A percentile compares a stretch with the other conserved stretches of the same genome.
phyloP scores from a whole-genome alignment of 2,113 vertebrate genomes.

The Patagioenas fasciata region DNA sequence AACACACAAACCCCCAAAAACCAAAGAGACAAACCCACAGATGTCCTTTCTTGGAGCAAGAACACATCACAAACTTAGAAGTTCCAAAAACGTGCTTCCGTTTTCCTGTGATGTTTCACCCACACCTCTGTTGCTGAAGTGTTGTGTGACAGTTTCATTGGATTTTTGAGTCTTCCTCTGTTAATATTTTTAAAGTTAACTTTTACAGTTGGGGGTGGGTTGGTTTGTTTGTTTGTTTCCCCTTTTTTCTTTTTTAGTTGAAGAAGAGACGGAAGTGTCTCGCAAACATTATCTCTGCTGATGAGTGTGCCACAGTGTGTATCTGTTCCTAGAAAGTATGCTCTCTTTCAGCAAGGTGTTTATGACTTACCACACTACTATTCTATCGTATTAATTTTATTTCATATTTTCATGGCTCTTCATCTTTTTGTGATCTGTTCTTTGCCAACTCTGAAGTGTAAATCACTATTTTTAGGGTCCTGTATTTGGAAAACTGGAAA shows the following conservation, averaged over 20 bases:
- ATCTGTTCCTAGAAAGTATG: not conserved
- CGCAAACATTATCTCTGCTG: not conserved
- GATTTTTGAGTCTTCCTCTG: not conserved
- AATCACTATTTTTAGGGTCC: not conserved
- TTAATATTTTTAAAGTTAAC: not conserved
- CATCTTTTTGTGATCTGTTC: not conserved
- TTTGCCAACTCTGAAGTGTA: not conserved
- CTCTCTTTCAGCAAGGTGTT: not conserved
- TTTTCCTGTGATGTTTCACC: not conserved
- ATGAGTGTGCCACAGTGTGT: not conserved
- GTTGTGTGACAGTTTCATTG: not conserved
- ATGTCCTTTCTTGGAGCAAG: not conserved
- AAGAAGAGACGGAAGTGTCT: not conserved
- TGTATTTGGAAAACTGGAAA: not conserved
- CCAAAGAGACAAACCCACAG: no score
- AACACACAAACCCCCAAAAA: no score
- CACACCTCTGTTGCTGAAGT: not conserved
- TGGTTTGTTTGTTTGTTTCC: fast-evolving
- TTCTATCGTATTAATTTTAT: not conserved
- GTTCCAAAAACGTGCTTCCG: not conserved
- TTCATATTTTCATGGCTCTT: not conserved
- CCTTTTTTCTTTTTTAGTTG: not conserved
- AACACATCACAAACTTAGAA: not conserved
- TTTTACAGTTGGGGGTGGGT: not conserved
- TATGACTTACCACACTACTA: not conserved